These are phyloP conservation scores for Melanophora roralis DNA, from an alignment of 2,888 invertebrate species.

Conservation along the genomic window DNA sequence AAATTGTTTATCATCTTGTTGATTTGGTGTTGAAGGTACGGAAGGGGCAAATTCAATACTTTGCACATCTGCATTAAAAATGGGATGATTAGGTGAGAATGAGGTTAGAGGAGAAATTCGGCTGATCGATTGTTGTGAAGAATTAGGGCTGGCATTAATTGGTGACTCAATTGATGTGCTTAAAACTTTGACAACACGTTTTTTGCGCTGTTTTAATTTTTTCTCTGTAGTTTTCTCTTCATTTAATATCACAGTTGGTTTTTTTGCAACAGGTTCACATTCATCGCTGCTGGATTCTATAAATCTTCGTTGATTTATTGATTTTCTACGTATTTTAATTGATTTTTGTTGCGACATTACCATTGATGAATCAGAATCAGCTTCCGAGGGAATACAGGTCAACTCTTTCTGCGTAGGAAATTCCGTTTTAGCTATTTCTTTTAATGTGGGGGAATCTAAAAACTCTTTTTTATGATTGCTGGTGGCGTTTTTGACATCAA, in stretches of 20 bases:
- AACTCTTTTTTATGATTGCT: too few relatives aligned
- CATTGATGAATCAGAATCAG: neutral
- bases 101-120: constrained; percentile 27
- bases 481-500: too few relatives aligned
- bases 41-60: constrained; percentile 25
- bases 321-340: constrained; percentile 6
- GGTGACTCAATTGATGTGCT: constrained; percentile 34
- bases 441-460: too few relatives aligned
- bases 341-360: neutral
- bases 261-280: neutral
- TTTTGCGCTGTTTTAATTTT: constrained; percentile 13
- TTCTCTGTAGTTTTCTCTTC: neutral
- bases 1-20: constrained; percentile 64
- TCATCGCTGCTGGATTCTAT: constrained; percentile 2
- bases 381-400: neutral
- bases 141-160: neutral
- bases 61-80: constrained; percentile 62
- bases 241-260: constrained; percentile 14
- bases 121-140: neutral
- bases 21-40: constrained; percentile 49
- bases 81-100: constrained; percentile 61
- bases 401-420: too few relatives aligned
- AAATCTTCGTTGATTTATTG: constrained; percentile 14
- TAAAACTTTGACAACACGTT: constrained; percentile 42
- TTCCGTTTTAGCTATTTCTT: too few relatives aligned